Evolutionary conservation across 2,113 vertebrate genomes (phyloP), one percentile per base, ranked within the genome.

Genomic region (Desmodus rotundus): DNA sequence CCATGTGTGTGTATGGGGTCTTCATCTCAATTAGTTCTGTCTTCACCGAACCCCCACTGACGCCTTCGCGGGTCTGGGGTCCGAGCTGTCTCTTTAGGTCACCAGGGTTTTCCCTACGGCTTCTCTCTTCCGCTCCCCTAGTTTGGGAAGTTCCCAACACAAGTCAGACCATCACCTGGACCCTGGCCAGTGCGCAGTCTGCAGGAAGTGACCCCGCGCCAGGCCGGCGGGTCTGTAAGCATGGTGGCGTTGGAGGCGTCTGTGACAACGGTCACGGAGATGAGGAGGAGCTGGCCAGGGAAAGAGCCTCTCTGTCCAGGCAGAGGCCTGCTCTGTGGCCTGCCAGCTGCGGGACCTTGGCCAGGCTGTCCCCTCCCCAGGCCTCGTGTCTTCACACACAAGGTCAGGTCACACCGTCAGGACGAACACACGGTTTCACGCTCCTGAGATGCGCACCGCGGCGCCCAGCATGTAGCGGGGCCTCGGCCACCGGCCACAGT

Each of bases 331-430:
- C 17, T 13, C 45, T 19, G 0, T 0, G 6, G 0, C 74, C 54
- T 73, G 72, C 84, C 54, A 68, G 94, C 89, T 13, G 0, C 5
- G 2, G 43, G 24, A 58, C 63, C 14, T 24, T 11, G 5, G 22
- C 90, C 38, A 3, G 2, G 19, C 38, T 3, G 10, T 24, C 9
- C 68, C 50, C 54, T 33, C 20, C n/a, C 80, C 74, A 45, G 52
- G 43, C 33, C 24, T 45, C 45, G 54, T 12, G 52, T 70, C 68
- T 63, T 84, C 41, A 2, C 2, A 19, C 17, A 3, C 31, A 28
- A 17, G 89, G 41, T 0, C 52, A 0, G 0, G 24, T 1, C 65
- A 11, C 19, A 24, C 33, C 14, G 2, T 58, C 20, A 4, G 3
- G 16, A 45, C 28, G 20, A 63, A 4, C 10, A 24, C 7, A 3